Conservation (phyloP, 2,888 invertebrate species). For the Scaptomyza reducta region DNA sequence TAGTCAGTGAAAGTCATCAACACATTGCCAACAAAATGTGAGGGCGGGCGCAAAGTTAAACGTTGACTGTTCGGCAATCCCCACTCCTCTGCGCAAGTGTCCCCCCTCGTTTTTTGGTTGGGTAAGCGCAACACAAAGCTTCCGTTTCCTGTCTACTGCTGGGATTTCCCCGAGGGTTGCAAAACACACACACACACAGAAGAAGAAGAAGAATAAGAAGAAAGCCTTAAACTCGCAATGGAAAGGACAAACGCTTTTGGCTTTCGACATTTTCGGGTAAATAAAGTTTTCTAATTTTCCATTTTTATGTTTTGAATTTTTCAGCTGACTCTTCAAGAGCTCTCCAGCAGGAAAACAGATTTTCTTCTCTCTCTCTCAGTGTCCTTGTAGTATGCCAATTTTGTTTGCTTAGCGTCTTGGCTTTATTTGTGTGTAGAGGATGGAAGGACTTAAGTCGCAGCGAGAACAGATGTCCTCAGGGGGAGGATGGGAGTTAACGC, state of each 20-base stretch:
- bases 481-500: conserved; percentile 6
- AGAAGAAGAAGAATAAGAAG: conserved; percentile 17
- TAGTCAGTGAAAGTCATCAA: conserved; percentile 81
- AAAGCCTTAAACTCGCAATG: conserved; percentile 27
- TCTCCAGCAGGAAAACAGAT: conserved; percentile 27
- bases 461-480: conserved; percentile 42
- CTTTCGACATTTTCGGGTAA: conserved; percentile 48
- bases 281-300: conserved; percentile 81
- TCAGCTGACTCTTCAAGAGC: conserved; percentile 57
- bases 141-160: conserved; percentile 81
- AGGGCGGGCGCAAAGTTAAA: conserved; percentile 53
- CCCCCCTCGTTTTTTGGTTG: conserved; percentile 9
- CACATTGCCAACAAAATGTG: conserved; percentile 56
- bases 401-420: conserved; percentile 58
- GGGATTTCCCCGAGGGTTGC: conserved; percentile 79
- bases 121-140: conserved; percentile 71
- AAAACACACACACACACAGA: conserved; percentile 43
- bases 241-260: conserved; percentile 44
- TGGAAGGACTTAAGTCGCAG: conserved; percentile 9
- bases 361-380: conserved; percentile 31
- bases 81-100: neutral
- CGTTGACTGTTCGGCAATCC: conserved; percentile 23
- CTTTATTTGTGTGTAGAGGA: conserved; percentile 12
- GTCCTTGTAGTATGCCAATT: conserved; percentile 67
- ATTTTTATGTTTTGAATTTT: conserved; percentile 80